Evolutionary conservation across 2,113 vertebrate species (phyloP), one percentile per base, ranked within the genome.

Genomic region (Saguinus imperator): DNA sequence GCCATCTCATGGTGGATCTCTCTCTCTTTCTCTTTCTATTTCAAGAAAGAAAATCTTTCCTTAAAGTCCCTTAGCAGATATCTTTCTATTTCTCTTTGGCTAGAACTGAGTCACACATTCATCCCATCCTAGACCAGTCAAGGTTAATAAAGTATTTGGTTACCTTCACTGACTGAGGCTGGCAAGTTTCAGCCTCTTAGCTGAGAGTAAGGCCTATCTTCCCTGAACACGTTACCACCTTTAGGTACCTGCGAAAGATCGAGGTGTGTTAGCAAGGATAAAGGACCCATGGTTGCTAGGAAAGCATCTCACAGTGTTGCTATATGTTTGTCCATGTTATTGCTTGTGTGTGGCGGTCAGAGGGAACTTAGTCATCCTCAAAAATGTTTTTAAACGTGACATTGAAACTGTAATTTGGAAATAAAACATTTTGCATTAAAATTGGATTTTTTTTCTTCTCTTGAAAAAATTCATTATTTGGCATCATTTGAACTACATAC

Each of bases 391-490:
- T 89, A 50, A 95, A 81, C 12, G 3, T 64, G 61, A 73, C 2
- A 5, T 57, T 29, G n/a, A 72, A 83, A 43, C 81, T 40, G 87
- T 20, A 81, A 82, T 73, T 89, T 94, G 75, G 45, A 85, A 75
- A 92, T 87, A 88, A 50, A 21, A 57, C 6, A 73, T 68, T 97
- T 93, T 80, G 12, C 61, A 45, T 89, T 95, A 48, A 86, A 68
- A 61, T 89, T 23, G 48, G 40, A 17, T 20, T 81, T 91, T 81
- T 91, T 52, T 14, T 40, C 40, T 82, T 87, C 20, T 72, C 12
- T 50, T 91, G 68, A 45, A 94, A 88, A 70, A 85, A 29, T 23
- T 23, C 57, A 40, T 11, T 83, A 68, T 75, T 45, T 87, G 58
- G 48, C 50, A 91, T 25, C 32, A 55, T 43, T 61, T 81, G 64